A percentile compares a stretch with the other conserved stretches of the same genome.
These are phyloP conservation scores for Myxocyprinus asiaticus DNA, from an alignment of 2,113 vertebrate genomes.

Conservation along the genomic window DNA sequence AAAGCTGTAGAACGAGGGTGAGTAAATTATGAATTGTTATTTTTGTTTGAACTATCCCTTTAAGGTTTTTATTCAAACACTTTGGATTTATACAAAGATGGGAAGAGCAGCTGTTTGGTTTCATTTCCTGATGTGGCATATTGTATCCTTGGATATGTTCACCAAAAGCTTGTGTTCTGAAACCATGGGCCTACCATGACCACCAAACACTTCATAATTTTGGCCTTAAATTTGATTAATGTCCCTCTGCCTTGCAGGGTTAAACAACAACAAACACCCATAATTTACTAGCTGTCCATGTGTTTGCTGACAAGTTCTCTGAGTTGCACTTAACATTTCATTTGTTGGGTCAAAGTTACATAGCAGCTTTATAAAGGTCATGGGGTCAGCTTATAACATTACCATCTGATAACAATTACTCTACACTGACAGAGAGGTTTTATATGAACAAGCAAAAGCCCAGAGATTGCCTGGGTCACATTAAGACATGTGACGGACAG, in stretches of 20 bases:
- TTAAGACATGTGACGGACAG: conserved; percentile 53
- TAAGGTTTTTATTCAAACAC: too few species aligned
- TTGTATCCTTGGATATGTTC: background rate
- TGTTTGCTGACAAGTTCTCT: conserved; percentile 88
- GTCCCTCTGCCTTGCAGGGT: conserved; percentile 66
- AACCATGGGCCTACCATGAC: conserved; percentile 35
- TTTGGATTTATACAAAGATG: background rate
- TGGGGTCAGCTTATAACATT: conserved; percentile 77
- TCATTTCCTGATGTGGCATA: conserved; percentile 3
- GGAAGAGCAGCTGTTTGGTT: conserved; percentile 11
- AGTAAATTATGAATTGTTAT: too few species aligned
- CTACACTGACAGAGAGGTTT: conserved; percentile 75
- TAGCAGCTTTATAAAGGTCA: conserved; percentile 63
- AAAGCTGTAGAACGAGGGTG: too few species aligned
- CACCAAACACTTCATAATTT: conserved; percentile 74
- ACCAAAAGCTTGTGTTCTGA: background rate
- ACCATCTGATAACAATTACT: conserved; percentile 76
- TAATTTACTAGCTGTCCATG: conserved; percentile 68
- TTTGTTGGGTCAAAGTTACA: conserved; percentile 69
- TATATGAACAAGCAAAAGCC: conserved; percentile 54
- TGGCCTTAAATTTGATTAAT: conserved; percentile 69
- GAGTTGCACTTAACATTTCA: conserved; percentile 80
- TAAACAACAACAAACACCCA: conserved; percentile 64
- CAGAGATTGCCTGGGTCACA: conserved; percentile 1
- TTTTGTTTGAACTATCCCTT: too few species aligned